phyloP scores from a whole-genome alignment of 1,140 invertebrate species.

The Eubasilissa regina region DNA sequence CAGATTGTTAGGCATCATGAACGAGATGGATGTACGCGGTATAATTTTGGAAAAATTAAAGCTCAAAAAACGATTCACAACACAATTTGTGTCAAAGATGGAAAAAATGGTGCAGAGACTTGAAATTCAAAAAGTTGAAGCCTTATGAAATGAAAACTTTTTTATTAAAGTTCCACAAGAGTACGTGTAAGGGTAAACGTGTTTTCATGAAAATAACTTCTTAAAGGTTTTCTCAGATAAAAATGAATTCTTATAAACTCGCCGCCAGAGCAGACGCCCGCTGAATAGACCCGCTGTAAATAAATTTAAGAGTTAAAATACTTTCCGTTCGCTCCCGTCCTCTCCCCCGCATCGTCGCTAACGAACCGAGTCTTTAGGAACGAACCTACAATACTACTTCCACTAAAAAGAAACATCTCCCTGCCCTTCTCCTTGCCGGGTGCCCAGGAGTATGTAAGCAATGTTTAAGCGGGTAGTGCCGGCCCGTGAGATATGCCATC shows the following conservation, averaged over 20 bases:
- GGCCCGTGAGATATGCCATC: conserved; percentile 59
- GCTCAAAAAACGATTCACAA: background rate
- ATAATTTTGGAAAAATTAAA: too few species aligned
- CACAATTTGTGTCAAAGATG: conserved; percentile 37
- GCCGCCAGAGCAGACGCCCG: conserved; percentile 31
- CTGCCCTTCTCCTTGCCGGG: background rate
- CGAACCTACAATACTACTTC: conserved; percentile 36
- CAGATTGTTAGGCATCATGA: too few species aligned
- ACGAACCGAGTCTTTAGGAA: conserved; percentile 46
- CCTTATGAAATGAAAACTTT: conserved; percentile 40
- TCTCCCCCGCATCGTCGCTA: conserved; percentile 45
- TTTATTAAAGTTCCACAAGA: conserved; percentile 42
- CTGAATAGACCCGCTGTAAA: conserved; percentile 45
- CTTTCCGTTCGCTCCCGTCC: conserved; percentile 43
- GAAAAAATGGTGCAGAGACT: background rate
- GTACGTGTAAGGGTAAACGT: conserved; percentile 33
- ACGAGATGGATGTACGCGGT: too few species aligned
- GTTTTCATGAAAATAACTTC: conserved; percentile 45
- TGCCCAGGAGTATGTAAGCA: background rate
- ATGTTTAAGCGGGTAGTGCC: conserved; percentile 38
- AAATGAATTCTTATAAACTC: conserved; percentile 54
- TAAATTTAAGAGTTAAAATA: conserved; percentile 59
- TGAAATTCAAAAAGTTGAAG: conserved; percentile 37
- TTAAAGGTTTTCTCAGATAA: conserved; percentile 42
- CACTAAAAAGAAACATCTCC: conserved; percentile 29